These are phyloP conservation scores for Hoplodrina ambigua DNA, from an alignment of 2,888 invertebrate genomes.

Conservation along the genomic window DNA sequence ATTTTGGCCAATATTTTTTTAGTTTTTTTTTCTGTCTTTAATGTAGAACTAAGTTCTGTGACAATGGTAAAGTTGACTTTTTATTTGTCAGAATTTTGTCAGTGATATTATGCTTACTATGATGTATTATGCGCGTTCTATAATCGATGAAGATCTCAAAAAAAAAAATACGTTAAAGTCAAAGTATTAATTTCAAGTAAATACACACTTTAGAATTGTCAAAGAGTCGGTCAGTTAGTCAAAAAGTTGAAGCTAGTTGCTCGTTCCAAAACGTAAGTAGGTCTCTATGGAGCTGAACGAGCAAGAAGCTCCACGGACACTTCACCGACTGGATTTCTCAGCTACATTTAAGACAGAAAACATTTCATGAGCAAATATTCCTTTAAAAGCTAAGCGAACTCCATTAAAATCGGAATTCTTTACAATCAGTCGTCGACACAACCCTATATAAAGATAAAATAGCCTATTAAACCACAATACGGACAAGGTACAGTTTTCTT, in stretches of 20 bases:
- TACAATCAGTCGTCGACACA: slow-evolving; percentile 68
- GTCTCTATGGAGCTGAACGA: no score
- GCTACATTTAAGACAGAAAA: slow-evolving; percentile 42
- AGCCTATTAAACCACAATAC: slow-evolving; percentile 46
- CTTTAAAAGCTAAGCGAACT: slow-evolving; percentile 61
- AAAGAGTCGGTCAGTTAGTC: no score
- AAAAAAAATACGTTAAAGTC: no score
- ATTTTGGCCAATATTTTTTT: slow-evolving; percentile 57
- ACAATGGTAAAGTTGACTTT: slow-evolving; percentile 29
- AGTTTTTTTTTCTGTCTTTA: slow-evolving; percentile 39
- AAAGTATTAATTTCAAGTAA: no score
- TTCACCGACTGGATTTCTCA: not conserved
- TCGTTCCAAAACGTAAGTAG: no score
- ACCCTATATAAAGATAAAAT: slow-evolving; percentile 57
- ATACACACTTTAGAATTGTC: no score
- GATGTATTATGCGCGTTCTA: no score
- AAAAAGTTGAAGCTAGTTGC: no score
- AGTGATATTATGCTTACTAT: no score
- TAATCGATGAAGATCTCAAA: no score
- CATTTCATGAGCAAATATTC: slow-evolving; percentile 72
- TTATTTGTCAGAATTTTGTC: slow-evolving; percentile 12
- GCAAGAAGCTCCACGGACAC: not conserved
- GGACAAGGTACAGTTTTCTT: slow-evolving; percentile 14
- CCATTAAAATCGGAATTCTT: slow-evolving; percentile 64
- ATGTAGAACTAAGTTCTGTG: slow-evolving; percentile 14